Percentiles rank a stretch among this genome's conserved stretches.
Evolutionary conservation across 2,113 vertebrate genomes (phyloP).

Genomic region (Oryzias woworae): DNA sequence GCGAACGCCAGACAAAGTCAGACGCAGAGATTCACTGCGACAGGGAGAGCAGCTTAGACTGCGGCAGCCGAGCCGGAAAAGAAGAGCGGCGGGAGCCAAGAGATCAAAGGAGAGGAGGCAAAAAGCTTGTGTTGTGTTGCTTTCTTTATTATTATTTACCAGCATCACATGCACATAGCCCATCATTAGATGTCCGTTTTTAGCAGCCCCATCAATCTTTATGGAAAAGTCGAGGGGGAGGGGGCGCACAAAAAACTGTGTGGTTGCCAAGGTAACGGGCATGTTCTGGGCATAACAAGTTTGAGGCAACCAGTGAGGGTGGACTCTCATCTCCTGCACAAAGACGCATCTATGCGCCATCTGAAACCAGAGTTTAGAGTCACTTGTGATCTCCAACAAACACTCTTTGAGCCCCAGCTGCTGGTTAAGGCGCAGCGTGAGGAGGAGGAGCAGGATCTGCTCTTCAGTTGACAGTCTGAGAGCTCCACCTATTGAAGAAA

Average conservation of each 20-base stretch:
- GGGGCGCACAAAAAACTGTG: background rate
- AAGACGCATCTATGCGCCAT: background rate
- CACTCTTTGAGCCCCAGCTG: conserved; percentile 29
- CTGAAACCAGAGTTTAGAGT: background rate
- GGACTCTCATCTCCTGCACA: background rate
- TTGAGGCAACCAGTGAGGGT: background rate
- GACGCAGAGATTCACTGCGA: conserved; percentile 50
- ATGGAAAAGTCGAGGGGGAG: conserved; percentile 14
- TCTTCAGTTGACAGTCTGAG: conserved; percentile 22
- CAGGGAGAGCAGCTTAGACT: conserved; percentile 43
- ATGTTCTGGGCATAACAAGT: conserved; percentile 20
- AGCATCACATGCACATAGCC: conserved; percentile 11
- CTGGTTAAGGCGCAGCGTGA: conserved; percentile 6
- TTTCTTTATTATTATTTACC: conserved; percentile 10
- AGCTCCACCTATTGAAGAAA: conserved; percentile 38
- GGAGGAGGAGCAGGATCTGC: conserved; percentile 4
- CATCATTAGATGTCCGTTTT: conserved; percentile 33
- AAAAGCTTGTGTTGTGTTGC: background rate
- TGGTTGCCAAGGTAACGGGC: conserved; percentile 52
- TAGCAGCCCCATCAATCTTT: conserved; percentile 15
- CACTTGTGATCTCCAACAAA: background rate
- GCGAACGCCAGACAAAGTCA: conserved; percentile 7
- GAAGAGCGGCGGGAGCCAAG: conserved; percentile 1
- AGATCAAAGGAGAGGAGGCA: conserved; percentile 4
- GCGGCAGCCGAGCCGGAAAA: conserved; percentile 37